Evolutionary conservation across 2,797 vertebrate genomes (phyloP).

Genomic region (Pseudochaenichthys georgianus): DNA sequence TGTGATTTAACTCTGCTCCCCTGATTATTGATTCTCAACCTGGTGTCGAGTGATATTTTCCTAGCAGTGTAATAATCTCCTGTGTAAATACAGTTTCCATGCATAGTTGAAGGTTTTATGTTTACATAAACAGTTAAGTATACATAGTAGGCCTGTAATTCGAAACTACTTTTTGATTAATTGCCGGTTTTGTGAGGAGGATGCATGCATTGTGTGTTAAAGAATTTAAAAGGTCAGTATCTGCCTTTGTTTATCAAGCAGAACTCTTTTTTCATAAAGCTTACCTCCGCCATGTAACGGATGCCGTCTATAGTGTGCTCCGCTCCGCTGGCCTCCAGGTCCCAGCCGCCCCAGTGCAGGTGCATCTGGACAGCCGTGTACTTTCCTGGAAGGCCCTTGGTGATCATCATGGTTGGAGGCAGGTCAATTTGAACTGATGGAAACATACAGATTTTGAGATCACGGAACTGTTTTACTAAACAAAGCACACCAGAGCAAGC

Average conservation of each 20-base stretch:
- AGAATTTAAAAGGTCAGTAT: too few relatives aligned
- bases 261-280: not conserved
- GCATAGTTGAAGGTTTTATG: not conserved
- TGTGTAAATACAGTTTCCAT: not conserved
- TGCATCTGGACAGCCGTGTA: slow-evolving; percentile 93
- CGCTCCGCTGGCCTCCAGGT: slow-evolving; percentile 89
- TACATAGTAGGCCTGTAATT: not conserved
- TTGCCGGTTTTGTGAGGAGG: not conserved
- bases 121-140: not conserved
- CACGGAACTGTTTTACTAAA: not conserved
- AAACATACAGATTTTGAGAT: slow-evolving; percentile 21
- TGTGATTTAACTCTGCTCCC: too few relatives aligned
- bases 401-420: slow-evolving; percentile 87
- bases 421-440: slow-evolving; percentile 90
- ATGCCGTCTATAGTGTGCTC: slow-evolving; percentile 93
- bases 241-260: not conserved
- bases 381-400: slow-evolving; percentile 75
- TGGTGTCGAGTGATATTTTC: too few relatives aligned
- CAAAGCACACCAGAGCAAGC: not conserved
- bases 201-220: not conserved
- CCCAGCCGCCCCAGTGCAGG: slow-evolving; percentile 92
- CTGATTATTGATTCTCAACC: too few relatives aligned
- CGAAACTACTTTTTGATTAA: slow-evolving; percentile 1
- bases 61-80: not conserved
- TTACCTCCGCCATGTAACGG: slow-evolving; percentile 91